phyloP scores from a whole-genome alignment of 2,113 vertebrate species.

The Mesoclemmys tuberculata region DNA sequence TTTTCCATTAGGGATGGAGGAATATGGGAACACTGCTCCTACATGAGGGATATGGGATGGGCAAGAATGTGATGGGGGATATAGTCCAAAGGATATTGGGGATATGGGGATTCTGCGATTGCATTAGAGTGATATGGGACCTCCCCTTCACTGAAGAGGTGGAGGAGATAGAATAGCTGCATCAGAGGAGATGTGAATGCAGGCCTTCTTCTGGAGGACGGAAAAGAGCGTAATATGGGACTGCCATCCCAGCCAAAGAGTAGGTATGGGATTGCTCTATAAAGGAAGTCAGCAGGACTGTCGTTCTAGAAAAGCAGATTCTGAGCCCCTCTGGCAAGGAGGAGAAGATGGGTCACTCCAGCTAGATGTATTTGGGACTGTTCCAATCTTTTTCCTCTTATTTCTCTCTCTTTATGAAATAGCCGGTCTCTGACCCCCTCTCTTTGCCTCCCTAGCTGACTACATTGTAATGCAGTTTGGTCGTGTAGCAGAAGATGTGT shows the following conservation, averaged over 20 bases:
- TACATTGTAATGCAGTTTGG: conserved; percentile 99
- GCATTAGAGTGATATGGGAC: background rate
- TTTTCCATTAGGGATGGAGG: background rate
- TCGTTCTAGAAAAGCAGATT: background rate
- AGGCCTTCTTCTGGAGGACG: background rate
- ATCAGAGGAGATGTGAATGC: background rate
- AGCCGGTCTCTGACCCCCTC: background rate
- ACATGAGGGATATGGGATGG: background rate
- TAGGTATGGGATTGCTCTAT: background rate
- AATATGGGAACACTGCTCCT: background rate
- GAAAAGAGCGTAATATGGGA: background rate
- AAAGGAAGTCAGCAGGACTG: background rate
- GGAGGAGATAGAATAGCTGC: background rate
- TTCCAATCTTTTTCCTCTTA: rapidly evolving
- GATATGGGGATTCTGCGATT: background rate
- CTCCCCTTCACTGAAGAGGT: background rate
- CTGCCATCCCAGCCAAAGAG: background rate
- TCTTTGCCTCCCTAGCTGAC: conserved; percentile 82
- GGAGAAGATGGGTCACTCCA: background rate
- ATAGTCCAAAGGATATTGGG: background rate
- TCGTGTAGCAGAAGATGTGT: conserved; percentile 93
- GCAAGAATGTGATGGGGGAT: background rate
- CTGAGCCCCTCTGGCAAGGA: background rate
- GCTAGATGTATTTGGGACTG: rapidly evolving
- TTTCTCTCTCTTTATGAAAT: background rate